These are phyloP conservation scores for Botrylloides violaceus DNA, from an alignment of 23 tunicate species.

Conservation along the genomic window DNA sequence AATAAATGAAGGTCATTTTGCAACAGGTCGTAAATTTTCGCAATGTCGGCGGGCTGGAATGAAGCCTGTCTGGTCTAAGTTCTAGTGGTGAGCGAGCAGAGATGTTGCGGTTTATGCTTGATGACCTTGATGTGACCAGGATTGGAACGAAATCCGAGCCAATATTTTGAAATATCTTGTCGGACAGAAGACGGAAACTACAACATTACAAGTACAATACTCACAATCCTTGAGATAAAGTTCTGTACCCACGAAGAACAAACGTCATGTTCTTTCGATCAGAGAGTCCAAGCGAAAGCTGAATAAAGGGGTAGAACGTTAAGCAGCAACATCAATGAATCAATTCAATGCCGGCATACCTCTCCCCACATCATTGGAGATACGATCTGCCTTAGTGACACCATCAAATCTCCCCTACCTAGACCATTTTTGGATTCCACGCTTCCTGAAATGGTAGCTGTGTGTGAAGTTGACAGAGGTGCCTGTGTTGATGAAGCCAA, in stretches of 20 bases:
- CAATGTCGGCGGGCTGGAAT: too few relatives aligned
- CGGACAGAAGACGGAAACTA: not conserved
- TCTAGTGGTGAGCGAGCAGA: too few relatives aligned
- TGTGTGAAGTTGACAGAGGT: slow-evolving; percentile 62
- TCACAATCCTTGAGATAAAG: slow-evolving; percentile 69
- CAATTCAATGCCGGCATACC: too few relatives aligned
- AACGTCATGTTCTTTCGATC: slow-evolving; percentile 50
- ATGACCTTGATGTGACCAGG: too few relatives aligned
- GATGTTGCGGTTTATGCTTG: too few relatives aligned
- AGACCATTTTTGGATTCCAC: slow-evolving; percentile 69
- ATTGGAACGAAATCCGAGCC: too few relatives aligned
- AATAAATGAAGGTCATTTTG: too few relatives aligned
- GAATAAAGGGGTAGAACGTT: not conserved
- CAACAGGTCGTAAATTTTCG: too few relatives aligned
- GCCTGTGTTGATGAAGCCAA: too few relatives aligned
- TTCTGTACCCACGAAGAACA: slow-evolving; percentile 56
- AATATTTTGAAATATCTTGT: too few relatives aligned
- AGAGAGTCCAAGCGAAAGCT: slow-evolving; percentile 33
- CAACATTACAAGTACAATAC: slow-evolving; percentile 1
- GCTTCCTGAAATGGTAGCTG: slow-evolving; percentile 75
- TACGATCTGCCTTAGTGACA: slow-evolving; percentile 32
- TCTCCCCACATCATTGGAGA: slow-evolving; percentile 67
- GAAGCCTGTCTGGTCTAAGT: too few relatives aligned
- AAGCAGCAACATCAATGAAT: too few relatives aligned
- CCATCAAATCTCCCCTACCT: slow-evolving; percentile 57